phyloP scores from a whole-genome alignment of 2,113 vertebrate genomes.

The Anhinga rufa region DNA sequence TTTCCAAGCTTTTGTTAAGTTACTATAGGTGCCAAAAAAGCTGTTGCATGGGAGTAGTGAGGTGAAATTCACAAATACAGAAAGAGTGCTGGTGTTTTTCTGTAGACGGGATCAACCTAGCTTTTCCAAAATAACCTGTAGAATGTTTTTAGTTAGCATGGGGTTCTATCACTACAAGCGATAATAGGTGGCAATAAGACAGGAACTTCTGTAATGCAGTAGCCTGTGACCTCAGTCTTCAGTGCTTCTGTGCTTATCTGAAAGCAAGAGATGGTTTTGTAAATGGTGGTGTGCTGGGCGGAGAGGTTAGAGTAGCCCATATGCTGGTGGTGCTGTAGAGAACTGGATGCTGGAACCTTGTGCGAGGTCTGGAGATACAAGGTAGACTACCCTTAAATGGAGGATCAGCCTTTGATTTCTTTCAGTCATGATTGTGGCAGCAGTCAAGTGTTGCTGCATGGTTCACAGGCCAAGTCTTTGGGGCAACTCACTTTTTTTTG shows the following conservation, averaged over 20 bases:
- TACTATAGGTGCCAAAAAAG: background rate
- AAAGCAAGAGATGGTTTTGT: background rate
- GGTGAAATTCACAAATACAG: background rate
- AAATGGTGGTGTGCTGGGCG: background rate
- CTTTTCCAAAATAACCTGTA: background rate
- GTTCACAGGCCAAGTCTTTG: background rate
- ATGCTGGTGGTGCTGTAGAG: background rate
- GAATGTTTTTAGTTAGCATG: background rate
- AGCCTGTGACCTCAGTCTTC: background rate
- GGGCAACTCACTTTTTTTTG: background rate
- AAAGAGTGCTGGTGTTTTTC: background rate
- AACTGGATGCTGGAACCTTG: background rate
- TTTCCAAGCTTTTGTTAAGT: background rate
- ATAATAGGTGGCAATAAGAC: background rate
- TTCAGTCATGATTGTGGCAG: background rate
- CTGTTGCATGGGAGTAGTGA: background rate
- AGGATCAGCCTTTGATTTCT: background rate
- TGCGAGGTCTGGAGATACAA: accelerated
- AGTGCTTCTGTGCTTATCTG: background rate
- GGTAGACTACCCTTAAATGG: background rate
- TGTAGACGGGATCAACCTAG: background rate
- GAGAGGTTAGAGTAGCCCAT: background rate
- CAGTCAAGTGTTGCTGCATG: background rate
- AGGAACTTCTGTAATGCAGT: background rate
- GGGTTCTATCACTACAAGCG: accelerated